Evolutionary conservation across 2,888 invertebrate species (phyloP).

Genomic region (Eumacrocentrus americanus): DNA sequence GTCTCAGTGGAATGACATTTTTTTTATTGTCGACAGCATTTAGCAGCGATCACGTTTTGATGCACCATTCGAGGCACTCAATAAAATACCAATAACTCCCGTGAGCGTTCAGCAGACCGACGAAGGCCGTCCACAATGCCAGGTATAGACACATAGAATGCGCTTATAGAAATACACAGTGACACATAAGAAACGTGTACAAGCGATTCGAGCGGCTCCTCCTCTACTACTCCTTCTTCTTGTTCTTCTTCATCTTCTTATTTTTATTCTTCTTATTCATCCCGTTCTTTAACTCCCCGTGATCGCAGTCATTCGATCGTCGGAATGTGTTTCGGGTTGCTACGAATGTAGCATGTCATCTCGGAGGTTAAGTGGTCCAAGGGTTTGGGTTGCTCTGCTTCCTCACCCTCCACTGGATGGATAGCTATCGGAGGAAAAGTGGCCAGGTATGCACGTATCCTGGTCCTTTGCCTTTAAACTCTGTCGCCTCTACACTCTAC

Average conservation of each 20-base stretch:
- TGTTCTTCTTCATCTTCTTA: slow-evolving; percentile 13
- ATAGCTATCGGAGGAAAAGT: slow-evolving; percentile 23
- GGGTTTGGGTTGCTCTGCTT: slow-evolving; percentile 20
- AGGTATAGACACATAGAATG: slow-evolving; percentile 33
- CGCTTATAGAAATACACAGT: slow-evolving; percentile 24
- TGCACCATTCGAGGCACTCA: slow-evolving; percentile 34
- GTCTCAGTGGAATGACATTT: too few relatives aligned
- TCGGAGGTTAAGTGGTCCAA: slow-evolving; percentile 51
- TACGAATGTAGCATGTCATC: slow-evolving; percentile 44
- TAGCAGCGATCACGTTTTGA: too few relatives aligned
- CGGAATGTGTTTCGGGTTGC: slow-evolving; percentile 38
- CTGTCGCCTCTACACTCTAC: slow-evolving; percentile 5
- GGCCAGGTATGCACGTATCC: slow-evolving; percentile 15
- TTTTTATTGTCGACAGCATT: too few relatives aligned
- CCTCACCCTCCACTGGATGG: neutral
- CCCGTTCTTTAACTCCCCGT: slow-evolving; percentile 4
- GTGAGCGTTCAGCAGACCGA: slow-evolving; percentile 25
- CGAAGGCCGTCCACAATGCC: slow-evolving; percentile 42
- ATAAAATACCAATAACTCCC: slow-evolving; percentile 51
- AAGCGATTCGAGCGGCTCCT: slow-evolving; percentile 8
- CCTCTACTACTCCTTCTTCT: slow-evolving; percentile 14
- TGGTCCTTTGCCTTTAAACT: slow-evolving; percentile 6
- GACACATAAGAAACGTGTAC: slow-evolving; percentile 25
- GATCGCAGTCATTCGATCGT: slow-evolving; percentile 3
- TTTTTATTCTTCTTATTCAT: slow-evolving; percentile 22